Evolutionary conservation across 2,113 vertebrate species (phyloP), one percentile per base, ranked within the genome.

Genomic region (Steatornis caripensis): DNA sequence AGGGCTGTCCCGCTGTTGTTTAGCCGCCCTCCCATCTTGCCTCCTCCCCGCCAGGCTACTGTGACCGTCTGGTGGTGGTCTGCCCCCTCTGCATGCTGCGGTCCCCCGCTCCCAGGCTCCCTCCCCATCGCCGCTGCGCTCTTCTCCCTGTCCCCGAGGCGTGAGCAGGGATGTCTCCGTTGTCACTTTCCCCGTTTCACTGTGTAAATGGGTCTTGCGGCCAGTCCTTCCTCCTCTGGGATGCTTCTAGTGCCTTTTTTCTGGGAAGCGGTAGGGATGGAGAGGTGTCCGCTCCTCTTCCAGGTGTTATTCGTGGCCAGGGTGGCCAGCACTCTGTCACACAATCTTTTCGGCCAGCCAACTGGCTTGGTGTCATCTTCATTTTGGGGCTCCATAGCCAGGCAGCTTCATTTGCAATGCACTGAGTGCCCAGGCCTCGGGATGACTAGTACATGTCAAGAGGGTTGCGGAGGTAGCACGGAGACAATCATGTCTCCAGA

Each of bases 341-440:
- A 12, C 29, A 30, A 2, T 46, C 64, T 39, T 64, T 30, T 2
- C 0, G 0, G 20, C 27, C 0, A 0, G 12, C 5, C 80, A n/a
- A 0, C 9, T 19, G 15, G 9, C 29, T 55, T 14, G 51, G 24
- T 20, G 24, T 54, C 36, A 17, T n/a, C n/a, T n/a, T n/a, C n/a
- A n/a, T n/a, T n/a, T n/a, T n/a, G n/a, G n/a, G n/a, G n/a, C n/a
- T n/a, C n/a, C n/a, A n/a, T n/a, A n/a, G n/a, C n/a, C n/a, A n/a
- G n/a, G n/a, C n/a, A n/a, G n/a, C n/a, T n/a, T n/a, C n/a, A n/a
- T n/a, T n/a, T n/a, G n/a, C n/a, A n/a, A n/a, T n/a, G n/a, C n/a
- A n/a, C n/a, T n/a, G n/a, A n/a, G n/a, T n/a, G n/a, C n/a, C n/a
- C n/a, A n/a, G n/a, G n/a, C n/a, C n/a, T 76, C 0, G 4, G 71